A percentile compares a stretch with the other conserved stretches of the same genome.
Conservation (phyloP, 2,888 invertebrate genomes). For the Mystacides longicornis region DNA sequence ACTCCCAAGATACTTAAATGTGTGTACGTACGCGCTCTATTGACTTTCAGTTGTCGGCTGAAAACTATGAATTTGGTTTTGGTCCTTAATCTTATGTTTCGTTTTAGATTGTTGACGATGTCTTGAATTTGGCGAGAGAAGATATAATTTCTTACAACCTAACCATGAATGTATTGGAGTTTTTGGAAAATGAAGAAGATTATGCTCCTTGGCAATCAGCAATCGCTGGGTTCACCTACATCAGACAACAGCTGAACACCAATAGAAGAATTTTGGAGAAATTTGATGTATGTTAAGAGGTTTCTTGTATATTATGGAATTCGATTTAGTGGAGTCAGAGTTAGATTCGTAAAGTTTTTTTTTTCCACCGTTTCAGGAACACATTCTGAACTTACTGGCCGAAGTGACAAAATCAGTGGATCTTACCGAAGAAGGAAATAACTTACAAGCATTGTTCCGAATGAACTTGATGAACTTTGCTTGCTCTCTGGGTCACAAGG, state of each 20-base stretch:
- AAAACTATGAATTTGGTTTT: too few species aligned
- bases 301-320: neutral
- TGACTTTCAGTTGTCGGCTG: too few species aligned
- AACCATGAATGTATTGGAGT: constrained; percentile 60
- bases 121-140: constrained; percentile 66
- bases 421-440: neutral
- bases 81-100: too few species aligned
- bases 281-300: constrained; percentile 32
- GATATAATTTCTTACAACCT: constrained; percentile 51
- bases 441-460: constrained; percentile 53
- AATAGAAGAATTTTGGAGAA: constrained; percentile 35
- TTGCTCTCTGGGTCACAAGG: constrained; percentile 53
- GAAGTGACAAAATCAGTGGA: neutral
- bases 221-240: constrained; percentile 46
- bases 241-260: constrained; percentile 41
- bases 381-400: neutral
- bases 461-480: constrained; percentile 54
- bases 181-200: constrained; percentile 58
- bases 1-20: too few species aligned
- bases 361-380: neutral
- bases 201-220: constrained; percentile 75
- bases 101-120: constrained; percentile 64
- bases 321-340: neutral
- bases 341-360: neutral
- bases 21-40: too few species aligned